Percentiles rank a stretch among this genome's conserved stretches.
Evolutionary conservation across 2,888 invertebrate genomes (phyloP).

Genomic region (Andrena bucephala): DNA sequence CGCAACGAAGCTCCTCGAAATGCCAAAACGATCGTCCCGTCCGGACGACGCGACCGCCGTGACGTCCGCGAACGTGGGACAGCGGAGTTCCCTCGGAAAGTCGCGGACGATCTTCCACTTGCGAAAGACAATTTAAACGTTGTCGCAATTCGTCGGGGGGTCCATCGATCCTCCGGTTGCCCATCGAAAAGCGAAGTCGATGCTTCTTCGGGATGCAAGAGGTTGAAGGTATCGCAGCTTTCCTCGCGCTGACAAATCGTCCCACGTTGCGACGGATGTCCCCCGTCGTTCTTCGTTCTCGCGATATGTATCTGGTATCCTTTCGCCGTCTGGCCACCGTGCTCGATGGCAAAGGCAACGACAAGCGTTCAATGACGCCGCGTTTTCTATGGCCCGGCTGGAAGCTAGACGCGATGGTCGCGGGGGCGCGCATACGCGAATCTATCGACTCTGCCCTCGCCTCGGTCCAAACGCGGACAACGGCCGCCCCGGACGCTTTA

Average conservation of each 20-base stretch:
- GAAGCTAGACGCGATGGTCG: neutral
- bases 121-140: constrained; percentile 37
- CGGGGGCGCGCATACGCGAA: constrained; percentile 8
- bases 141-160: constrained; percentile 26
- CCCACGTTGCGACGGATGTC: neutral
- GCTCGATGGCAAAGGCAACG: neutral
- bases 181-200: neutral
- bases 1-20: neutral
- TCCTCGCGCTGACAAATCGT: constrained; percentile 32
- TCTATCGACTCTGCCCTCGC: constrained; percentile 6
- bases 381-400: constrained; percentile 45
- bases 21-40: constrained; percentile 1
- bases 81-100: constrained; percentile 10
- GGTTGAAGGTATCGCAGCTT: neutral
- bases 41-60: neutral
- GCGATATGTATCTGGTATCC: constrained; percentile 35
- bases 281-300: constrained; percentile 14
- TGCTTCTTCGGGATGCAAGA: too few species aligned
- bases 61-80: constrained; percentile 26
- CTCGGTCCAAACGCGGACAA: constrained; percentile 1
- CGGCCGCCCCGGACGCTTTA: neutral
- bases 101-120: constrained; percentile 25
- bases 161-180: neutral
- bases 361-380: constrained; percentile 12
- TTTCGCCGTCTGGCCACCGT: constrained; percentile 30